These are phyloP conservation scores for Synanceia verrucosa DNA, from an alignment of 2,797 vertebrate species.

Conservation along the genomic window DNA sequence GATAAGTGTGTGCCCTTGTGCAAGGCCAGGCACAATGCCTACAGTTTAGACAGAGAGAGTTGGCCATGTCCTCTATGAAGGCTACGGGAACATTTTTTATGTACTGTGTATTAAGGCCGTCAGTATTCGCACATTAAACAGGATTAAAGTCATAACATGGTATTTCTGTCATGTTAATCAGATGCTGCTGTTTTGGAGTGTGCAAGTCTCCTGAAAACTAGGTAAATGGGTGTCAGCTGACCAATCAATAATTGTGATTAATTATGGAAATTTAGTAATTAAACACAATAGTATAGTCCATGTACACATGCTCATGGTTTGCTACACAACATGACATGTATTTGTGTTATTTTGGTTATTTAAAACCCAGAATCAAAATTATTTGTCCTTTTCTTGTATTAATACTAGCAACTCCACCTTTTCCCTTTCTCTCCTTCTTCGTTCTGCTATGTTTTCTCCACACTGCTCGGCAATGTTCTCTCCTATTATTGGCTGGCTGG, in stretches of 20 bases:
- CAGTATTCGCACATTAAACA: no score
- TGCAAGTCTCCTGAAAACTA: no score
- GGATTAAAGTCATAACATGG: no score
- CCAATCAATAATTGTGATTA: no score
- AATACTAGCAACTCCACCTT: not conserved
- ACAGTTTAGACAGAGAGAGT: no score
- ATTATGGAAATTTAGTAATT: no score
- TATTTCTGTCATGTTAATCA: no score
- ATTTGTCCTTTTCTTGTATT: not conserved
- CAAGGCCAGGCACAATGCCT: not conserved
- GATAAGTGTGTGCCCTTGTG: slow-evolving; percentile 25
- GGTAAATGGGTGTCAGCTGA: no score
- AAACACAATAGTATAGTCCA: not conserved
- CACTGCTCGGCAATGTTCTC: not conserved
- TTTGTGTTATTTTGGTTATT: not conserved
- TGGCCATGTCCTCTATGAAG: no score
- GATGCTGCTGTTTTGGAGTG: no score
- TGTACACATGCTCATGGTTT: not conserved
- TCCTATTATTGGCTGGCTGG: not conserved
- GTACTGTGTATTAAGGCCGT: no score
- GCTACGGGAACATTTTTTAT: no score
- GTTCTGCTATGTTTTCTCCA: not conserved
- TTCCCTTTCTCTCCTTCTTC: not conserved
- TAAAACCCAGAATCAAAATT: not conserved
- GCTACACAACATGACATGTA: not conserved